Conservation (phyloP, 2,888 invertebrate species). For the Halictus quadricinctus region DNA sequence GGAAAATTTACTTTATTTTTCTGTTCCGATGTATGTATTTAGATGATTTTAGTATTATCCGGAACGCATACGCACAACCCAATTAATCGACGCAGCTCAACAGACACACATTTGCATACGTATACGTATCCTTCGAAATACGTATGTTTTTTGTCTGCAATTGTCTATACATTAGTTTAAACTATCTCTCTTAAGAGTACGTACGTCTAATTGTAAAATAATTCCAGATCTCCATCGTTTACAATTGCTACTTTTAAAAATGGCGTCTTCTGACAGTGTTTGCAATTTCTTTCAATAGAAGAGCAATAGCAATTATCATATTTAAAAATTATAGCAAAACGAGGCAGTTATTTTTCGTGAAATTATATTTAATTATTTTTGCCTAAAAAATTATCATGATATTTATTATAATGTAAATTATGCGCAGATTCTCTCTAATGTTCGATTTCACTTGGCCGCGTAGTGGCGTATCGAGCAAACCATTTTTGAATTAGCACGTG, state of each 20-base stretch:
- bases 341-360: background rate
- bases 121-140: background rate
- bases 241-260: background rate
- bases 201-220: background rate
- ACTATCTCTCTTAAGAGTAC: background rate
- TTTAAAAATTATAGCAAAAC: background rate
- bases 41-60: background rate
- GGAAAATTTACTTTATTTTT: constrained; percentile 10
- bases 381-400: background rate
- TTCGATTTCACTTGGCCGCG: background rate
- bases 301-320: background rate
- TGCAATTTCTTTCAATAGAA: background rate
- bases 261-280: background rate
- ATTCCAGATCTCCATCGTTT: constrained; percentile 3
- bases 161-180: background rate
- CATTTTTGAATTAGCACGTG: background rate
- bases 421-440: background rate
- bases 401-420: background rate
- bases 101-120: background rate
- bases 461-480: background rate
- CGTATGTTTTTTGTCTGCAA: background rate
- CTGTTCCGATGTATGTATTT: background rate
- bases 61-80: background rate
- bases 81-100: background rate
- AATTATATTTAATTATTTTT: background rate